These are phyloP conservation scores for Oriolus oriolus DNA, from an alignment of 2,113 vertebrate genomes.

Conservation along the genomic window DNA sequence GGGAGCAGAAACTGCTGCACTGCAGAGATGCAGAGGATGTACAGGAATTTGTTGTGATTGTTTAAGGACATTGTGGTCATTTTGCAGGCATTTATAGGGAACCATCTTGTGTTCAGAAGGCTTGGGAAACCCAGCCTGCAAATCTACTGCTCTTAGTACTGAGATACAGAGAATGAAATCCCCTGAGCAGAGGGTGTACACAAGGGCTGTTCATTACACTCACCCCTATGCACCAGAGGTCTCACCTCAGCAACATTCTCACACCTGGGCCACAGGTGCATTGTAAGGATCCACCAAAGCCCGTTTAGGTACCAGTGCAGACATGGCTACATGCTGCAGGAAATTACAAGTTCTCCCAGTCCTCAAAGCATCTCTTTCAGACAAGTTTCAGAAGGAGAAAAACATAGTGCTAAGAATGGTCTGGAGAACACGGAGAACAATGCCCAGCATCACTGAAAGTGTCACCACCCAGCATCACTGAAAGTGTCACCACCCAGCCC, in stretches of 20 bases:
- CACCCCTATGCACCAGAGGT: neutral
- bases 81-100: neutral
- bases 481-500: neutral
- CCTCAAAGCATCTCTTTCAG: neutral
- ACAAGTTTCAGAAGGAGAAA: neutral
- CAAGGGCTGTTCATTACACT: neutral
- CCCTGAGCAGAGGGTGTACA: neutral
- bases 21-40: neutral
- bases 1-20: neutral
- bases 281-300: neutral
- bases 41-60: neutral
- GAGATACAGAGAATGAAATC: neutral
- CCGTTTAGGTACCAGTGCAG: neutral
- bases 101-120: neutral
- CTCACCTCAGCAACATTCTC: neutral
- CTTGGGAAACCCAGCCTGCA: neutral
- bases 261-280: neutral
- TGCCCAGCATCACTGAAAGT: neutral
- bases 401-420: neutral
- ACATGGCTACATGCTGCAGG: accelerated
- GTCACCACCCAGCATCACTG: neutral
- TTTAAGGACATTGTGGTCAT: neutral
- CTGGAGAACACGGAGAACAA: neutral
- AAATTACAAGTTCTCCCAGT: neutral
- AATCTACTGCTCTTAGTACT: neutral